Conservation (phyloP, 2,797 vertebrate genomes). For the Tamandua tetradactyla region DNA sequence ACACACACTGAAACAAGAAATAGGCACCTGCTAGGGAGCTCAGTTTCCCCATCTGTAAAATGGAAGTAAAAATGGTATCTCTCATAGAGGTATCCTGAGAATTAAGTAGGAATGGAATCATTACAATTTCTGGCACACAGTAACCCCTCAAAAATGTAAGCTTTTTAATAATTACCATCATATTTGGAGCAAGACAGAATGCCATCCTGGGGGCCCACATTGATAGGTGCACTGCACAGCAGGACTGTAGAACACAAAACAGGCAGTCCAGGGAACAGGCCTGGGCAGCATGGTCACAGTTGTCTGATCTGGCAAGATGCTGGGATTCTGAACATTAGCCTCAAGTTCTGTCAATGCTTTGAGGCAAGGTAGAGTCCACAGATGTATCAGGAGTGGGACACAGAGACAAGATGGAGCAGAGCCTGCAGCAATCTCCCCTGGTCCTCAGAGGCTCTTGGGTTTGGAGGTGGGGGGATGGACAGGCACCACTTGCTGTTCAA, state of each 20-base stretch:
- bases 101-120: not conserved
- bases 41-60: conserved; percentile 44
- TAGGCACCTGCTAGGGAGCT: not conserved
- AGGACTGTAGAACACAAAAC: not conserved
- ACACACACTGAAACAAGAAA: not conserved
- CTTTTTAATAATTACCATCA: not conserved
- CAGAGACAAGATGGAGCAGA: not conserved
- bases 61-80: conserved; percentile 47
- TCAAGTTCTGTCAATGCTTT: not conserved
- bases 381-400: not conserved
- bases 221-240: not conserved
- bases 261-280: no score
- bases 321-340: not conserved
- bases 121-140: not conserved
- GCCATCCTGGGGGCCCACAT: fast-evolving
- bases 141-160: not conserved
- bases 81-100: not conserved
- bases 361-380: not conserved
- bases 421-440: not conserved
- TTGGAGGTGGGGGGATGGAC: no score
- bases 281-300: not conserved
- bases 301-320: not conserved
- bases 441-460: not conserved
- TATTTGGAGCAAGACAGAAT: not conserved
- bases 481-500: not conserved